Evolutionary conservation across 2,113 vertebrate species (phyloP), one percentile per base, ranked within the genome.

Genomic region (Scytalopus superciliaris): DNA sequence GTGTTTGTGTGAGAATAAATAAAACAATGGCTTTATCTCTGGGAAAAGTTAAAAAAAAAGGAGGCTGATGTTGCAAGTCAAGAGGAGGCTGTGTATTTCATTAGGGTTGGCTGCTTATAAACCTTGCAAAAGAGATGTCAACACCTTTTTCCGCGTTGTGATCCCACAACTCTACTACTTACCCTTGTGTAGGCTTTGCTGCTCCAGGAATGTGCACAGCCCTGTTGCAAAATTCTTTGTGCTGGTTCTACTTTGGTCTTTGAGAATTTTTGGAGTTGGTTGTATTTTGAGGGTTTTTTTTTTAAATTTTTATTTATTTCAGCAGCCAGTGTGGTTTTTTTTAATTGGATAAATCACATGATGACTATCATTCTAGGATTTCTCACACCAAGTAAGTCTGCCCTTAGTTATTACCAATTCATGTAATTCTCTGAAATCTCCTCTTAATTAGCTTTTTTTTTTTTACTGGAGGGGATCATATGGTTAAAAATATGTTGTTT

Each of bases 1-100:
- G 7, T 33, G 39, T 52, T 90, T 73, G 9, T 73, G 27, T 93
- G 64, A 92, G 40, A 93, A 68, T 47, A 37, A 83, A 42, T n/a
- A 55, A 94, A 94, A 87, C 83, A 92, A 77, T 90, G 66, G n/a
- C 57, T 85, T 87, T 53, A 37, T 64, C 72, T 87, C 18, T 79
- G 64, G 57, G 23, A 24, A 18, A 31, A 16, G 22, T n/a, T n/a
- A 39, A 50, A 40, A 45, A 75, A 55, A 44, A 68, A 42, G 24
- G 17, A 40, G 25, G 16, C 7, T 66, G 40, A 21, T 67, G 73
- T 85, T 89, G 21, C 67, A 64, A 90, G 75, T 91, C 55, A 44
- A 3, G 60, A 66, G 70, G 44, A 72, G 53, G 56, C 84, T 84
- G 60, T 76, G 64, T 63, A 66, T 33, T 67, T 91, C 55, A 66